Conservation (phyloP, 2,888 invertebrate species). For the Drepanosiphum platanoidis region DNA sequence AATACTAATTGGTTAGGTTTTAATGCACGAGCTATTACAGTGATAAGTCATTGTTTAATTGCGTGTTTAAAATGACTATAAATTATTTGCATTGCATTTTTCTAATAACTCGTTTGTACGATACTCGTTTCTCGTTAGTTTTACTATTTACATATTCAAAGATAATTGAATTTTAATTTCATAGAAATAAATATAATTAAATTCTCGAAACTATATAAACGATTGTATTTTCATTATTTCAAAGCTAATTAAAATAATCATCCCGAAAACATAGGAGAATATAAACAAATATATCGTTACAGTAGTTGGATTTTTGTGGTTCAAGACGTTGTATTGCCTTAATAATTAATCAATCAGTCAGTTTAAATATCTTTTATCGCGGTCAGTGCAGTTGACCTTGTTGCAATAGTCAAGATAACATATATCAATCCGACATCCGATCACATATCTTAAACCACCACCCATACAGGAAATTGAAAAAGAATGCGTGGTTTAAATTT, state of each 20-base stretch:
- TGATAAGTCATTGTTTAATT: constrained; percentile 28
- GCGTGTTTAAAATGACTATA: constrained; percentile 1
- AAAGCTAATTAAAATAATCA: neutral
- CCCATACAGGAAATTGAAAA: constrained; percentile 52
- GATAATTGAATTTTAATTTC: constrained; percentile 1
- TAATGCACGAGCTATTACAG: neutral
- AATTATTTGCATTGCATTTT: neutral
- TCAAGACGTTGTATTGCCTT: neutral
- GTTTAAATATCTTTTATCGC: neutral
- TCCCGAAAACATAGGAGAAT: neutral
- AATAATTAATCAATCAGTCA: constrained; percentile 5
- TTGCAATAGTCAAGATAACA: neutral
- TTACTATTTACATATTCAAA: constrained; percentile 11
- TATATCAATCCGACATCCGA: constrained; percentile 24
- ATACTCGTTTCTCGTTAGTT: neutral
- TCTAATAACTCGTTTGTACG: constrained; percentile 11
- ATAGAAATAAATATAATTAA: constrained; percentile 5
- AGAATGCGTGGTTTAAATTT: constrained; percentile 19
- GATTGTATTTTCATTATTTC: constrained; percentile 27
- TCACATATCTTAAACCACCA: neutral
- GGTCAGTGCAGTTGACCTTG: constrained; percentile 21
- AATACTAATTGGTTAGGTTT: constrained; percentile 9
- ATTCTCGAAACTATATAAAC: neutral
- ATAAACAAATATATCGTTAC: neutral
- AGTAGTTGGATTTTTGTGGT: neutral